Evolutionary conservation across 2,797 vertebrate species (phyloP), one percentile per base, ranked within the genome.

Genomic region (Microctenopoma steveboyesi): DNA sequence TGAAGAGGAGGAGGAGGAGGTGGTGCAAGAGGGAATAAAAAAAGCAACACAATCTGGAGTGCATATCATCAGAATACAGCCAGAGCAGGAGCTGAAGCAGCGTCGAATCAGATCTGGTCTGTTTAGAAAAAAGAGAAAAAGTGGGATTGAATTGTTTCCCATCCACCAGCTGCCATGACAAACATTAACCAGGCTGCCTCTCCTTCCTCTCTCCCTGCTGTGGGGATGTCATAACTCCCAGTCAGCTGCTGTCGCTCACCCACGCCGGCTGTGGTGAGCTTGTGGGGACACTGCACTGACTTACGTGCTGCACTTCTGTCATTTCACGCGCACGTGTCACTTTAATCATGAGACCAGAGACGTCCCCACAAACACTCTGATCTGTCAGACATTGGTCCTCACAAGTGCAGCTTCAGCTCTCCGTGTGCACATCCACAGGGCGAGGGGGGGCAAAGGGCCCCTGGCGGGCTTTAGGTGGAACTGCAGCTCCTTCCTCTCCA

Each of bases 181-280:
- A 82, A 89, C 74, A 88, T 88, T 83, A 89, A 86, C 86, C 88
- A 84, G 81, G 52, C 81, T 69, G 70, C 53, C 39, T 81, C 63
- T 65, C 16, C 67, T 74, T 59, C 58, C 62, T 76, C 65, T 53
- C 61, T 61, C 8, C 42, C 43, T 39, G 30, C 59, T 72, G 71
- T 58, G 35, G 62, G 55, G 69, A 62, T 70, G 61, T 75, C 73
- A 71, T 77, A 60, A 72, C 73, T 81, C 43, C 57, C 3, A 53
- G 71, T 85, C 75, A 78, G 81, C 85, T 77, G 73, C 80, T 72
- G 22, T 54, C 64, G 50, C 27, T 27, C 43, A 10, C n/a, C 7
- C n/a, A 35, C 54, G 10, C 4, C 4, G 35, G 9, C 12, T 60
- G 51, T 51, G 27, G 1, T 7, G 0, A n/a, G 8, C n/a, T 48